These are phyloP conservation scores for Montipora capricornis DNA, from an alignment of 64 coral and sea anemone genomes.

Conservation along the genomic window DNA sequence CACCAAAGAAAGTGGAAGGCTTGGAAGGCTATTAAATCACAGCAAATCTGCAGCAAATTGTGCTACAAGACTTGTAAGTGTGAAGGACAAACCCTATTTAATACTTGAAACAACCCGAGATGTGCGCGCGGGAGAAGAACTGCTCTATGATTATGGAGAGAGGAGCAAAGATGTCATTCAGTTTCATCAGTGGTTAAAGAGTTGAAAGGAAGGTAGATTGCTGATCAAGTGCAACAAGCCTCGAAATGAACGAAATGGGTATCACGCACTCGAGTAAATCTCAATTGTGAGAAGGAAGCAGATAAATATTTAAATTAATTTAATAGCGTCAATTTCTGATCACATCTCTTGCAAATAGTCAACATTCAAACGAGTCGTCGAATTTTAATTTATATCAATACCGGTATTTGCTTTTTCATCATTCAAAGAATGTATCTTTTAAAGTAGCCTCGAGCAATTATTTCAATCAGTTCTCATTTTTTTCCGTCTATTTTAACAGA, in stretches of 20 bases:
- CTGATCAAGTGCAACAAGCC: not conserved
- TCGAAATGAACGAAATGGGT: not conserved
- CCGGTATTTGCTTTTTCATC: no score
- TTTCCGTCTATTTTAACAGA: no score
- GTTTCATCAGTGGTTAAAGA: conserved; percentile 88
- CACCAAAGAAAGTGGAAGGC: conserved; percentile 83
- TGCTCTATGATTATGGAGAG: conserved; percentile 98
- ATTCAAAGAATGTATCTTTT: no score
- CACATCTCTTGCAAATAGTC: no score
- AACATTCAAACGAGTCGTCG: no score
- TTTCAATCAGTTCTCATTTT: no score
- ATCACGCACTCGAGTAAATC: no score
- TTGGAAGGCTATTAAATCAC: conserved; percentile 94
- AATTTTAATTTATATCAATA: no score
- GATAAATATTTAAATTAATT: no score
- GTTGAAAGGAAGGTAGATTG: not conserved
- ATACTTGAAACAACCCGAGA: conserved; percentile 77
- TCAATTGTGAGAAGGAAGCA: no score
- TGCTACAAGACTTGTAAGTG: conserved; percentile 76
- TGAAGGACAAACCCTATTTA: conserved; percentile 80
- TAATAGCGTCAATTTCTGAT: no score
- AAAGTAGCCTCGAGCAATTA: no score
- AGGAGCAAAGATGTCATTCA: conserved; percentile 80
- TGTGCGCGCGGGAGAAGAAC: conserved; percentile 81
- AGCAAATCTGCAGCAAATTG: conserved; percentile 89